A percentile compares a stretch with the other conserved stretches of the same genome.
These are phyloP conservation scores for Apodemia zela DNA, from an alignment of 2,888 invertebrate species.

Conservation along the genomic window DNA sequence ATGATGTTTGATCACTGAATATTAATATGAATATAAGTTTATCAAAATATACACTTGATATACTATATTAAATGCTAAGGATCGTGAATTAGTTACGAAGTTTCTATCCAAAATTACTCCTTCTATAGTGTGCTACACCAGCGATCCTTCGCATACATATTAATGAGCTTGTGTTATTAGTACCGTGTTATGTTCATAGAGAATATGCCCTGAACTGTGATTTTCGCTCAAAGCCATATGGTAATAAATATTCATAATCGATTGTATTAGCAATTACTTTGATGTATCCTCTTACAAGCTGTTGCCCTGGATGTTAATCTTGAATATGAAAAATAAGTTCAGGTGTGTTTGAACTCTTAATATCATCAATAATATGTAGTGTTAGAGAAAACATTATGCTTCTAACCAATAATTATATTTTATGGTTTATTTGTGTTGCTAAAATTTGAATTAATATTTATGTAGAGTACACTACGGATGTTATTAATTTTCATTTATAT, in stretches of 20 bases:
- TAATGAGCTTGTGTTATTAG: slow-evolving; percentile 62
- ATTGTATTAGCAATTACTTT: slow-evolving; percentile 11
- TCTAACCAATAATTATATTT: too few species aligned
- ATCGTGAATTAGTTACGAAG: slow-evolving; percentile 70
- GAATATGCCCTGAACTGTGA: slow-evolving; percentile 40
- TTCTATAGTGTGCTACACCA: slow-evolving; percentile 57
- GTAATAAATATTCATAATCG: slow-evolving; percentile 39
- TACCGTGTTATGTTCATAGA: slow-evolving; percentile 42
- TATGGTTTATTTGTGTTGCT: too few species aligned
- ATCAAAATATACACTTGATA: slow-evolving; percentile 25
- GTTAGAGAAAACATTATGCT: too few species aligned
- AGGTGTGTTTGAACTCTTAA: not conserved
- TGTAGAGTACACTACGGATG: too few species aligned
- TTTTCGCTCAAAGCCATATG: slow-evolving; percentile 42
- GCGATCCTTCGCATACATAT: slow-evolving; percentile 53
- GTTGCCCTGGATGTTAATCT: slow-evolving; percentile 34
- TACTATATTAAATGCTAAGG: slow-evolving; percentile 53
- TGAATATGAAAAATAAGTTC: slow-evolving; percentile 20
- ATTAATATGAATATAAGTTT: slow-evolving; percentile 14
- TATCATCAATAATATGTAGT: not conserved
- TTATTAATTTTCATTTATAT: too few species aligned
- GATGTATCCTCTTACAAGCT: slow-evolving; percentile 1
- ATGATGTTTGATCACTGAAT: slow-evolving; percentile 9
- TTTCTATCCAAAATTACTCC: slow-evolving; percentile 59
- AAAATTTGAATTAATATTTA: too few species aligned